Evolutionary conservation across 2,888 invertebrate species (phyloP).

Genomic region (Homarus gammarus): DNA sequence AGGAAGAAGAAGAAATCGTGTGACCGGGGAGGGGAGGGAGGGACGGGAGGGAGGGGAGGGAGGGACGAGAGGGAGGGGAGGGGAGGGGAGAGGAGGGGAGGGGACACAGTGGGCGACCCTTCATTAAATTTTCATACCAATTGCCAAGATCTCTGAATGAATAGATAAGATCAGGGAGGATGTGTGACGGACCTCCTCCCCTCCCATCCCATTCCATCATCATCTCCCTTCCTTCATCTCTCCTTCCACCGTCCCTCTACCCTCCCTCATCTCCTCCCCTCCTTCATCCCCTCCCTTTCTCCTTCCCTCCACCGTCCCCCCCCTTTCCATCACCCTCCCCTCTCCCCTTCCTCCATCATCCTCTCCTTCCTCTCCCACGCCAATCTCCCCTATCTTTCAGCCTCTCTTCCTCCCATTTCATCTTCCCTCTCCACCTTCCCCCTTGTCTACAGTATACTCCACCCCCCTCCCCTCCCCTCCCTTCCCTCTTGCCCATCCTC

Average conservation of each 20-base stretch:
- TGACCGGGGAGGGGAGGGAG: background rate
- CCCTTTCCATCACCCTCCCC: background rate
- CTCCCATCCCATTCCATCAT: background rate
- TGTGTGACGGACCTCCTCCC: background rate
- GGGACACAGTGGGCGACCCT: background rate
- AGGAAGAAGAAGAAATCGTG: background rate
- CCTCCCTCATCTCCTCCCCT: background rate
- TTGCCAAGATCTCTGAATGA: background rate
- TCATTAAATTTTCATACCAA: conserved; percentile 42
- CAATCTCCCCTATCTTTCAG: too few relatives aligned
- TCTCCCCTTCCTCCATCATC: background rate
- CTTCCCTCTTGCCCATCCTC: too few relatives aligned
- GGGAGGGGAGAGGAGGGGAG: background rate
- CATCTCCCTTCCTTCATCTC: background rate
- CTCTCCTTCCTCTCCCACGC: background rate
- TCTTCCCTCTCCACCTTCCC: background rate
- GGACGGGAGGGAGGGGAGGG: background rate
- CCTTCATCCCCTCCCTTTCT: background rate
- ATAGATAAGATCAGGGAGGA: background rate
- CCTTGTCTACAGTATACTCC: background rate
- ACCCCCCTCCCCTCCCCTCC: background rate
- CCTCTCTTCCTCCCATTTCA: background rate
- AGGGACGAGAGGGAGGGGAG: background rate
- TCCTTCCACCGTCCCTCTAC: background rate
- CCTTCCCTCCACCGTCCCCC: background rate